Conservation (phyloP, 2,113 vertebrate species). For the Rhagologus leucostigma region DNA sequence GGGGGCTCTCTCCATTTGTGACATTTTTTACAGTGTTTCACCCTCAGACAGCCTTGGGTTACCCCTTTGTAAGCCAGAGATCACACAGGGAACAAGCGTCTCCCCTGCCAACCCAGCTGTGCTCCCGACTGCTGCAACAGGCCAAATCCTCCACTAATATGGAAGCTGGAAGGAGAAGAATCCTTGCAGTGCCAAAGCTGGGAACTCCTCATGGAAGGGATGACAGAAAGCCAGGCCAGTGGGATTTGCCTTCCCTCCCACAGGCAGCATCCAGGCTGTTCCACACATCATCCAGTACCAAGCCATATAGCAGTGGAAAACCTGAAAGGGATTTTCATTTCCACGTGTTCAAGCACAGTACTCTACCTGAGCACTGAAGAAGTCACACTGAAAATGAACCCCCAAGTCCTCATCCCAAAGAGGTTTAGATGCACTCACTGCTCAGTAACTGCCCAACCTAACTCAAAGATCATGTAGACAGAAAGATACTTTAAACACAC, state of each 20-base stretch:
- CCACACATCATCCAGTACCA: neutral
- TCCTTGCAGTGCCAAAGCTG: neutral
- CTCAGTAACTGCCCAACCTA: neutral
- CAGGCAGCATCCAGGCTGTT: neutral
- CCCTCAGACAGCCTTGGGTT: neutral
- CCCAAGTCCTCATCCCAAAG: neutral
- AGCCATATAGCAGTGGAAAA: neutral
- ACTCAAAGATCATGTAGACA: neutral
- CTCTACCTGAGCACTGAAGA: neutral
- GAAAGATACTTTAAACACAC: neutral
- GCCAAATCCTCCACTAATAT: neutral
- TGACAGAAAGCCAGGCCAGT: neutral
- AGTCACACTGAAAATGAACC: neutral
- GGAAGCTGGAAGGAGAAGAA: neutral
- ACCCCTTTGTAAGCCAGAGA: neutral
- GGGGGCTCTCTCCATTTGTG: neutral
- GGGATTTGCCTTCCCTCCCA: neutral
- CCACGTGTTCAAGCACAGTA: neutral
- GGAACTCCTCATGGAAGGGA: neutral
- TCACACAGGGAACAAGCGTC: rapidly evolving
- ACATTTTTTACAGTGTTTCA: neutral
- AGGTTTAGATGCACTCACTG: neutral
- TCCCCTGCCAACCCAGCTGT: neutral
- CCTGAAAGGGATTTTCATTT: neutral
- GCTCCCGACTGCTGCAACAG: neutral